A percentile compares a stretch with the other conserved stretches of the same genome.
These are phyloP conservation scores for Frieseomelitta varia DNA, from an alignment of 1,140 invertebrate genomes.

Conservation along the genomic window DNA sequence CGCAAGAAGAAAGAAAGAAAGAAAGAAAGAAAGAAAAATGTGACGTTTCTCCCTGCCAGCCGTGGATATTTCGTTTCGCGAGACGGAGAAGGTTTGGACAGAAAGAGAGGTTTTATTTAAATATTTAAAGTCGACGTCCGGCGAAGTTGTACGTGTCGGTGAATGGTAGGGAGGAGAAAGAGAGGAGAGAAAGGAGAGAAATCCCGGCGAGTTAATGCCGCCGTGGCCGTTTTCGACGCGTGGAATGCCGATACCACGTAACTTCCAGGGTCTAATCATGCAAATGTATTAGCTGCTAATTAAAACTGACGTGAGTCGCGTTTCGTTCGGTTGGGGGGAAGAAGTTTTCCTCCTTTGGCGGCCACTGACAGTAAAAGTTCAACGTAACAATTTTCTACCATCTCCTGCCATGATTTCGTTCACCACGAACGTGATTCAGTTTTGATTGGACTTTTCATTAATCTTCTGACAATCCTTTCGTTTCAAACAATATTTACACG, in stretches of 20 bases:
- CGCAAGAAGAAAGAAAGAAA: too few relatives aligned
- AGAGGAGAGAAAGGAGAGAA: conserved; percentile 11
- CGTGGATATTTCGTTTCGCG: too few relatives aligned
- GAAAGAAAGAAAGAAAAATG: neutral
- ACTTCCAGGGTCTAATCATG: conserved; percentile 64
- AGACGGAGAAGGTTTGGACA: neutral
- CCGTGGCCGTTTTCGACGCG: conserved; percentile 48
- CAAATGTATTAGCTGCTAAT: conserved; percentile 67
- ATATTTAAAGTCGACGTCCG: conserved; percentile 53
- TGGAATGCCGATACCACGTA: conserved; percentile 58
- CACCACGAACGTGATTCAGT: too few relatives aligned
- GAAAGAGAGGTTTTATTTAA: conserved; percentile 46
- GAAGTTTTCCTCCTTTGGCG: neutral
- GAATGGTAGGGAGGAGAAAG: conserved; percentile 28
- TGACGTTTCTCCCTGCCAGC: too few relatives aligned
- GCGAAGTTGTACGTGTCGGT: conserved; percentile 38
- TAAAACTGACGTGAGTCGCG: conserved; percentile 53
- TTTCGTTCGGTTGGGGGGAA: conserved; percentile 7
- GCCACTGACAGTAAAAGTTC: too few relatives aligned
- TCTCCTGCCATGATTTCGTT: too few relatives aligned
- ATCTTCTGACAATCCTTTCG: too few relatives aligned
- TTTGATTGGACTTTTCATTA: too few relatives aligned
- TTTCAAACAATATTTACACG: too few relatives aligned
- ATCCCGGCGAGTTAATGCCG: conserved; percentile 53
- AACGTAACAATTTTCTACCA: too few relatives aligned